Conservation (phyloP, 1,140 invertebrate species). For the Drosophila dunni region DNA sequence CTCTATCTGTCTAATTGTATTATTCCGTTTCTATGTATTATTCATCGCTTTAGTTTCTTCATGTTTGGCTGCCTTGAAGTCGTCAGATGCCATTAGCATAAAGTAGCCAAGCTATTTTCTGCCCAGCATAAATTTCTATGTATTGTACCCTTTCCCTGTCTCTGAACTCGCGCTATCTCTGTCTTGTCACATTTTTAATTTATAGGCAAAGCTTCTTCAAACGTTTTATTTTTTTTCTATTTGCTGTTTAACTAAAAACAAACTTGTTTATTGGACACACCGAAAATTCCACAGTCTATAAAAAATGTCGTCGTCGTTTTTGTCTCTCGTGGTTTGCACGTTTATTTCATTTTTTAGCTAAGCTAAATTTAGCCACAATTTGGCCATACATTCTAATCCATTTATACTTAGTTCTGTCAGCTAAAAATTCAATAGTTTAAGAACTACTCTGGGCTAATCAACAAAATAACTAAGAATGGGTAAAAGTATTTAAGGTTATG, state of each 20-base stretch:
- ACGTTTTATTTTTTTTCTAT: conserved; percentile 57
- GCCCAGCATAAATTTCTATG: conserved; percentile 23
- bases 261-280: conserved; percentile 57
- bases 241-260: conserved; percentile 47
- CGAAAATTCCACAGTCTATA: conserved; percentile 61
- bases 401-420: not conserved
- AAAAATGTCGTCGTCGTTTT: conserved; percentile 35
- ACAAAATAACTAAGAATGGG: conserved; percentile 6
- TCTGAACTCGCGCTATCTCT: not conserved
- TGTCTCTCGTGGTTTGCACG: conserved; percentile 68
- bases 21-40: conserved; percentile 52
- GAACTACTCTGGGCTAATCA: conserved; percentile 45
- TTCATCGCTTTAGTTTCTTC: conserved; percentile 60
- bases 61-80: conserved; percentile 60
- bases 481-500: conserved; percentile 42
- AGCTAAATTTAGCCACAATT: conserved; percentile 27
- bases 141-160: conserved; percentile 11
- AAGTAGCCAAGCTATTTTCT: conserved; percentile 70
- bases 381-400: not conserved
- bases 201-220: conserved; percentile 45
- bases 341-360: conserved; percentile 38
- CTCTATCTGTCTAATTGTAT: conserved; percentile 4
- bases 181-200: conserved; percentile 42
- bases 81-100: conserved; percentile 77
- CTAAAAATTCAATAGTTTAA: conserved; percentile 10